Evolutionary conservation across 1,140 invertebrate genomes (phyloP), one percentile per base, ranked within the genome.

Genomic region (Magallana gigas): DNA sequence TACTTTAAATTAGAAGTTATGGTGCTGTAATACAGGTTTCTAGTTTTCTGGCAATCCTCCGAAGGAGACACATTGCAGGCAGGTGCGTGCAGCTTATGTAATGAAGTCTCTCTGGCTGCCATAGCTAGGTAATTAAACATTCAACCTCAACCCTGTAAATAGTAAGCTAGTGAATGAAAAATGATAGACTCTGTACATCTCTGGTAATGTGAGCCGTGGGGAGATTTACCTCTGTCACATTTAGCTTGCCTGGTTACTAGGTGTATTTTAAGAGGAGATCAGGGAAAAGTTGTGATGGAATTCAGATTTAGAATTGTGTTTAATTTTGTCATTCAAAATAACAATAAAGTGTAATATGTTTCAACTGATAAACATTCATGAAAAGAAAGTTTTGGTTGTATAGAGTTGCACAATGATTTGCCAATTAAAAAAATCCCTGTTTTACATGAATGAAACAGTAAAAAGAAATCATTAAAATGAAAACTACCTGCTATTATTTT

Each of bases 141-240:
- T 29, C 23, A 29, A 23, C 18, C 68, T 76, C 0, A 76, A 11
- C 9, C 68, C 68, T 76, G 68, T 76, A 76, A 36, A 36, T 76
- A 76, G 68, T 76, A 29, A 29, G 68, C 68, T 12, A 11, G 18
- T 76, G 68, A 76, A 76, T 76, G 68, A 29, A 76, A 29, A 76
- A 2, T 76, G 68, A 76, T 76, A 29, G 18, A n/a, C 11, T 18
- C 8, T 76, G 23, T 76, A 23, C 14, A 36, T 29, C 68, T 36
- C 9, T 23, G 23, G 68, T 29, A 36, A 29, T 76, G 68, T 29
- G 68, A 76, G 29, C 23, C 36, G 18, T 29, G 12, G 68, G 8
- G 11, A 76, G 8, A 29, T 29, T 29, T 76, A 29, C 68, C 23
- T 76, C 36, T 76, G 68, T 76, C 23, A 11, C 23, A 76, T 29